Evolutionary conservation across 1,140 invertebrate species (phyloP).

Genomic region (Dreissena rostriformis): DNA sequence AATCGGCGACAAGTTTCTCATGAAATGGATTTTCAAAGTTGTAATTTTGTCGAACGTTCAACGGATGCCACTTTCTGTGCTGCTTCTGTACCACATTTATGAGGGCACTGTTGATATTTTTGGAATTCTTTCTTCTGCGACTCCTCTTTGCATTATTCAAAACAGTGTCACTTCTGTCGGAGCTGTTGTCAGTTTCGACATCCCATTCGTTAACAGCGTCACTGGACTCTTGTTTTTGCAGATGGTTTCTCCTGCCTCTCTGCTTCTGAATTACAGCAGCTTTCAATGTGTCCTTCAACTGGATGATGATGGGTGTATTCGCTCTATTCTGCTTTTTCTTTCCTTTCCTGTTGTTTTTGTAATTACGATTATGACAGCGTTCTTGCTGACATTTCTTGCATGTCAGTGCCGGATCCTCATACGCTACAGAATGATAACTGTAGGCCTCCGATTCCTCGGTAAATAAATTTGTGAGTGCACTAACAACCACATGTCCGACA

Average conservation of each 20-base stretch:
- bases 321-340: slow-evolving; percentile 70
- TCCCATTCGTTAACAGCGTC: slow-evolving; percentile 40
- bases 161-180: slow-evolving; percentile 36
- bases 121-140: slow-evolving; percentile 64
- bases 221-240: slow-evolving; percentile 35
- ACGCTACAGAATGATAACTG: slow-evolving; percentile 17
- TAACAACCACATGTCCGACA: slow-evolving; percentile 71
- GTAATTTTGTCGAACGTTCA: slow-evolving; percentile 30
- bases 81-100: slow-evolving; percentile 78
- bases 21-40: slow-evolving; percentile 41
- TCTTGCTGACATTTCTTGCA: slow-evolving; percentile 77
- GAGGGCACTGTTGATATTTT: slow-evolving; percentile 77
- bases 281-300: slow-evolving; percentile 75
- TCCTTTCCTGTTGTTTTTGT: slow-evolving; percentile 61
- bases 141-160: slow-evolving; percentile 34
- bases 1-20: slow-evolving; percentile 66
- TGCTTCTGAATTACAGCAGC: slow-evolving; percentile 69
- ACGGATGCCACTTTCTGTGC: slow-evolving; percentile 56
- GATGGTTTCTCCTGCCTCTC: slow-evolving; percentile 61
- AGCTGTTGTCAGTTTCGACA: slow-evolving; percentile 52
- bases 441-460: too few relatives aligned
- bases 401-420: slow-evolving; percentile 66
- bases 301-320: slow-evolving; percentile 77
- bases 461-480: slow-evolving; percentile 58
- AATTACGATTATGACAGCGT: slow-evolving; percentile 56